Evolutionary conservation across 2,888 invertebrate genomes (phyloP), one percentile per base, ranked within the genome.

Genomic region (Listrodromus nycthemerus): DNA sequence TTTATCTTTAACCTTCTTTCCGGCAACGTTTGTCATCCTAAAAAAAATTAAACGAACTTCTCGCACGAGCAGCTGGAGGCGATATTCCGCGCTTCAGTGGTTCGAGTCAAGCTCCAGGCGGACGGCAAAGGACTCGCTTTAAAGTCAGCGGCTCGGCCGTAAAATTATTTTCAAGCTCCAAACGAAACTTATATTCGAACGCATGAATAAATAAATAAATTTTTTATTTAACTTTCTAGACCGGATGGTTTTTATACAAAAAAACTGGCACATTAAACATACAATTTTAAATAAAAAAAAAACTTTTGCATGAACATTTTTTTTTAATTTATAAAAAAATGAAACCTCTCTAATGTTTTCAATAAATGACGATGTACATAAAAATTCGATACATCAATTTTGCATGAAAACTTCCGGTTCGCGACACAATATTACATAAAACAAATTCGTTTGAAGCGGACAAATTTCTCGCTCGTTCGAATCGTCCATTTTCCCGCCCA

Each of bases 91-190:
- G 27, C 0, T 30, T 45, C 55, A 84, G 84, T 81, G 84, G 78
- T 81, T 33, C 77, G 78, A 84, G 48, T 78, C 80, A 58, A 78
- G 33, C 4, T 63, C 48, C 21, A 48, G 69, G 65, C 77, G 24
- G 58, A 33, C 81, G 48, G 37, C 58, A 77, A 76, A 69, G 63
- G 63, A 24, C 33, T 33, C 33, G 7, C 8, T 33, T 33, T 8
- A 8, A 8, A 8, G 8, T 33, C 33, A 33, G 33, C 33, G 7
- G 33, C 33, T 33, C 2, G 8, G 1, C 8, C 1, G 33, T 33
- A 8, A 33, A 33, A n/a, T n/a, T 8, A 33, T 33, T 33, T 33
- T 30, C 2, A 1, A 8, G 6, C 30, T 30, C 5, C 30, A 30
- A 30, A 30, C 30, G 6, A 30, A 30, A 30, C 30, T 30, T 30